Percentiles rank a stretch among this genome's conserved stretches.
These are phyloP conservation scores for Procambarus clarkii DNA, from an alignment of 1,140 invertebrate species.

Conservation along the genomic window DNA sequence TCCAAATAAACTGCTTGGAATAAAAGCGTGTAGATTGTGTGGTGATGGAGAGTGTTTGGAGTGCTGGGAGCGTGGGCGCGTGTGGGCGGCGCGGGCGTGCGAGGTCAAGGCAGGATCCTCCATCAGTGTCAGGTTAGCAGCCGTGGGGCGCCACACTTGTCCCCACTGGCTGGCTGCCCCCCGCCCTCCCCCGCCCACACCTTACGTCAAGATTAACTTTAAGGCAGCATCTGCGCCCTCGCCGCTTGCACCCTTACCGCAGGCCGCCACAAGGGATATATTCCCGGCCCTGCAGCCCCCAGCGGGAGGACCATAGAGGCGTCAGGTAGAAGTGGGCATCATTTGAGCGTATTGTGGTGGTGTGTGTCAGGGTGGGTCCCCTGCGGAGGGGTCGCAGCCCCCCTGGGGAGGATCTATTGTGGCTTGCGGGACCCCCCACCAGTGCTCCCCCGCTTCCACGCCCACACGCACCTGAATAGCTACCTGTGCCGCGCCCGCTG, in stretches of 20 bases:
- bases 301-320: slow-evolving; percentile 50
- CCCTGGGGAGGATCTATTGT: slow-evolving; percentile 54
- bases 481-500: slow-evolving; percentile 55
- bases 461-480: slow-evolving; percentile 66
- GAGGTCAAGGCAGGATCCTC: slow-evolving; percentile 60
- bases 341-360: slow-evolving; percentile 69
- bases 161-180: slow-evolving; percentile 22
- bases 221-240: background rate
- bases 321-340: slow-evolving; percentile 67
- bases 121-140: slow-evolving; percentile 67
- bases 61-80: background rate
- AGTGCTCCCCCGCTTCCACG: slow-evolving; percentile 42
- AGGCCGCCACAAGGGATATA: slow-evolving; percentile 20
- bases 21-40: background rate
- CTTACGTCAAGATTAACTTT: slow-evolving; percentile 65
- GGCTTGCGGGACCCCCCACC: slow-evolving; percentile 34
- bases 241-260: background rate
- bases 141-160: slow-evolving; percentile 52
- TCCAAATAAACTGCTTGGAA: no score
- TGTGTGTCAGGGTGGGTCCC: slow-evolving; percentile 63
- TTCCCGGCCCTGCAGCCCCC: background rate
- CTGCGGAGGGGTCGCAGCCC: slow-evolving; percentile 66
- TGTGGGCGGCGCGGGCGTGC: slow-evolving; percentile 16
- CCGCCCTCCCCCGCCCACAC: slow-evolving; percentile 36
- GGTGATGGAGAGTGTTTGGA: background rate